phyloP scores from a whole-genome alignment of 2,888 invertebrate species.

The Cataglyphis livida region DNA sequence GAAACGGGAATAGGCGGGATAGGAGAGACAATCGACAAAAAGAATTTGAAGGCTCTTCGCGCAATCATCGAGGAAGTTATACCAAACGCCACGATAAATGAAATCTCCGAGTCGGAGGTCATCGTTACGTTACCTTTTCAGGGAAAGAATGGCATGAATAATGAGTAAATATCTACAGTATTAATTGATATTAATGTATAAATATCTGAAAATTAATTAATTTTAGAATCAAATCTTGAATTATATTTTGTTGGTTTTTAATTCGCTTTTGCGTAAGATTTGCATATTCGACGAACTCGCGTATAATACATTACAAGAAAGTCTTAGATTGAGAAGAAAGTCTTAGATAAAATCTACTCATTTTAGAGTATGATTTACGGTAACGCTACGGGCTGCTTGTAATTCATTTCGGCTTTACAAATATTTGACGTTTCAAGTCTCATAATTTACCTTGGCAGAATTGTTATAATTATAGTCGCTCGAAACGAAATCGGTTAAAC shows the following conservation, averaged over 20 bases:
- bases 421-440: constrained; percentile 32
- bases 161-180: constrained; percentile 85
- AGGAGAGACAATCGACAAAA: constrained; percentile 49
- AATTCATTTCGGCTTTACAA: constrained; percentile 3
- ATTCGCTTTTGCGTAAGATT: not conserved
- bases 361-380: not conserved
- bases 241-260: not conserved
- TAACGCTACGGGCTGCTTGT: constrained; percentile 1
- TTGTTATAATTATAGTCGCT: constrained; percentile 12
- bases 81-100: constrained; percentile 86
- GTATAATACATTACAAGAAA: not conserved
- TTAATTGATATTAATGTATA: not conserved
- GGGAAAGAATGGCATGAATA: constrained; percentile 86
- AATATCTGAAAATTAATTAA: not conserved
- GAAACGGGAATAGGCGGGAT: constrained; percentile 9
- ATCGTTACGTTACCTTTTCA: constrained; percentile 87
- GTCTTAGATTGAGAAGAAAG: not conserved
- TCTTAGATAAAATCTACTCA: not conserved
- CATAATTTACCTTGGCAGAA: constrained; percentile 5
- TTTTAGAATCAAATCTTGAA: not conserved
- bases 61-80: constrained; percentile 85
- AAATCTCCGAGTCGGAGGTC: constrained; percentile 85
- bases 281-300: not conserved
- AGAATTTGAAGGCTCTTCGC: constrained; percentile 84
- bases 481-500: constrained; percentile 32